Base-by-base conservation (phyloP, 2,888 invertebrate species). In the Pyrrhosoma nymphula region DNA sequence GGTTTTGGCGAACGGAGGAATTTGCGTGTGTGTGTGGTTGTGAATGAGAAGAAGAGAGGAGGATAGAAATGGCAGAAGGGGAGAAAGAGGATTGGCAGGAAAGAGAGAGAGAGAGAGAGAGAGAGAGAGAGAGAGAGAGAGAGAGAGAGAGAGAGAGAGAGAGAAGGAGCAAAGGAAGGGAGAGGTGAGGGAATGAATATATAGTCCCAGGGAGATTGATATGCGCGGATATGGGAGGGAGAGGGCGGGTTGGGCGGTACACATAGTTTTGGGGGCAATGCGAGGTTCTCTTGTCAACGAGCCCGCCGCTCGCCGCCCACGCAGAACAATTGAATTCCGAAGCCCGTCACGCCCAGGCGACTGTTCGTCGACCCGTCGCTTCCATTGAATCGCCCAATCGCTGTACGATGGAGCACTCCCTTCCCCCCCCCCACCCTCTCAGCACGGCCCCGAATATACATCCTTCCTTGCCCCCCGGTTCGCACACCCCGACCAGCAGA, bases 61-160 rank as follows among this genome's bases (percentile, higher is more conserved):
- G 55, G 56, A 89, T 26, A 35, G 69, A 91, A 35, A 47, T 47
- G 47, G 47, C 47, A 95, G 90, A 89, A 56, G 55, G 82, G 39
- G n/a, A 56, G 95, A 88, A 26, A 30, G 95, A 88, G 23, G 63
- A 55, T 26, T 75, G 91, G 89, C 75, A 96, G 96, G 97, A 96
- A 95, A 97, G 97, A 96, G 97, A 97, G 95, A 96, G 16, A n/a
- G 8, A 47, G 2, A 8, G 47, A 8, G 47, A 8, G 47, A 47
- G 8, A 4, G 2, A 60, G 60, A 96, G 96, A 96, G 97, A 96
- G 95, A 97, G 97, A 96, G 97, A 97, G 95, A 96, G 16, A n/a
- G 8, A 47, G 2, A 8, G 47, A 8, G 47, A 8, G 47, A 47
- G 8, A 4, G 2, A 60, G 60, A 14, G 60, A 1, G 60, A 2